Evolutionary conservation across 2,797 vertebrate species (phyloP).

Genomic region (Psittacula derbiana): DNA sequence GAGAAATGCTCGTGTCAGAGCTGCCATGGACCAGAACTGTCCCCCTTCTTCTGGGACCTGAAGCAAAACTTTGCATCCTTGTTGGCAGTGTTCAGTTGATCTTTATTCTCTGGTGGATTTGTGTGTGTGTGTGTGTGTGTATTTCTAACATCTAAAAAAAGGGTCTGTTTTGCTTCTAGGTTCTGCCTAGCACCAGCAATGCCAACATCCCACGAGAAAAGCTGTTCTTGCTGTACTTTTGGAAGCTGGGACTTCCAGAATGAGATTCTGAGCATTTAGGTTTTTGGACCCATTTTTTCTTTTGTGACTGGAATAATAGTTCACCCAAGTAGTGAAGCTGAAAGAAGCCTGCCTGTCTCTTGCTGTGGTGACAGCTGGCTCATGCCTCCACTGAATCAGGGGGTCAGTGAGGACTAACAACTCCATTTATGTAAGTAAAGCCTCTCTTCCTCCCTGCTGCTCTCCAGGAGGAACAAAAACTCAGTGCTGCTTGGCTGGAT

Average conservation of each 20-base stretch:
- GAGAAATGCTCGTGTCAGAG: not conserved
- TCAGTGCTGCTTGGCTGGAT: not conserved
- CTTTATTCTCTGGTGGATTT: conserved; percentile 23
- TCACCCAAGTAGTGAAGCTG: not conserved
- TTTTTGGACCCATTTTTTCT: not conserved
- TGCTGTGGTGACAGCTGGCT: not conserved
- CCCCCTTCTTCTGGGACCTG: not conserved
- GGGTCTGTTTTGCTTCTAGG: conserved; percentile 50
- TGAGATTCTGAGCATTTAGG: not conserved
- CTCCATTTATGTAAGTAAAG: not conserved
- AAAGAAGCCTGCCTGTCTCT: not conserved
- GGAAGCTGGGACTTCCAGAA: conserved; percentile 50
- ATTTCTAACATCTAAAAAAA: conserved; percentile 36
- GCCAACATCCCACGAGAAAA: conserved; percentile 62
- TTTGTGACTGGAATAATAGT: not conserved
- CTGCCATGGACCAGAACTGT: not conserved
- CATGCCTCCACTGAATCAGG: not conserved
- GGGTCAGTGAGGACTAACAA: not conserved
- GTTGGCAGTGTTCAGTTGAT: not conserved
- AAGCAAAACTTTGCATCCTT: not conserved
- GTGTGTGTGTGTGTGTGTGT: not conserved
- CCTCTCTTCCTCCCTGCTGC: not conserved
- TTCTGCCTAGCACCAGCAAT: conserved; percentile 59
- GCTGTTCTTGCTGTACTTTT: conserved; percentile 62
- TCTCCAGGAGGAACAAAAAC: not conserved